Conservation (phyloP, 1,140 invertebrate genomes). For the Bacillus rossius region DNA sequence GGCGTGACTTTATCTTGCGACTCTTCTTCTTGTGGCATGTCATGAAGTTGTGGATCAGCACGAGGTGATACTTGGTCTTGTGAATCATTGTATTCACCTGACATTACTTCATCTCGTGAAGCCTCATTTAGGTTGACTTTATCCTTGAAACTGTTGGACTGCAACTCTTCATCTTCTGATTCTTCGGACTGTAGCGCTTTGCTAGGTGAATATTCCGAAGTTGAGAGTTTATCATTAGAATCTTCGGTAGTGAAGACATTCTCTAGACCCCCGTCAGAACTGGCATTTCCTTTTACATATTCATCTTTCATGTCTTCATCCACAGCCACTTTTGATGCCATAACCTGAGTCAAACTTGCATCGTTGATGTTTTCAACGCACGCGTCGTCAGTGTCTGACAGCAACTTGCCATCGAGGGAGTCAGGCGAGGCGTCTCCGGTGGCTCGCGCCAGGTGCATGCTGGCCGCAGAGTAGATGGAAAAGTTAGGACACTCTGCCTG, state of each 20-base stretch:
- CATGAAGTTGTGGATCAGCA: no score
- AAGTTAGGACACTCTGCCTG: slow-evolving; percentile 76
- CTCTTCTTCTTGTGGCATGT: slow-evolving; percentile 18
- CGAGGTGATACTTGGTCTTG: no score
- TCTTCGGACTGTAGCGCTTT: neutral
- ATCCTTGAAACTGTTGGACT: neutral
- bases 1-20: slow-evolving; percentile 16
- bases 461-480: slow-evolving; percentile 73
- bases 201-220: neutral
- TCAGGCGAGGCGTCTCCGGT: neutral
- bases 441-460: slow-evolving; percentile 63
- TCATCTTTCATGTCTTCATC: no score
- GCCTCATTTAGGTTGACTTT: no score
- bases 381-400: neutral
- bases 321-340: no score
- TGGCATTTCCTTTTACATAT: no score
- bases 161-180: neutral
- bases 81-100: no score
- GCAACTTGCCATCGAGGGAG: no score
- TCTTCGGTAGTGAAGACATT: no score
- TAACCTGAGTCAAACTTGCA: no score
- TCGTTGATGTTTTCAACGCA: slow-evolving; percentile 13
- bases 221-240: neutral
- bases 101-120: no score
- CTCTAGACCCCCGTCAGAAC: no score